phyloP scores from a whole-genome alignment of 2,113 vertebrate species.

The Ia io region DNA sequence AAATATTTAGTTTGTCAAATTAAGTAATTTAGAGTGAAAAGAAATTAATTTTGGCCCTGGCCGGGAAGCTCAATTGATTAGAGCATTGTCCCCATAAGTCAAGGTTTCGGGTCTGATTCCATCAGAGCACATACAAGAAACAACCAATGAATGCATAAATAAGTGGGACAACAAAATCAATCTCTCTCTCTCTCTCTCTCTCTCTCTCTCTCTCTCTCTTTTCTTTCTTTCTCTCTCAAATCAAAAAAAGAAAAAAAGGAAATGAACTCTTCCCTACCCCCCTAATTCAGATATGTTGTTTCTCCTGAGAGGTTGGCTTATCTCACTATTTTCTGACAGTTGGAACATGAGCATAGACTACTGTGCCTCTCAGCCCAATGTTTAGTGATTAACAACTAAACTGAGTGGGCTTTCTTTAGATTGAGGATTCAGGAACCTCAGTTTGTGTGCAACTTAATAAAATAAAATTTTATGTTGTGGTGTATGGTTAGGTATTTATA shows the following conservation, averaged over 20 bases:
- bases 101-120: neutral
- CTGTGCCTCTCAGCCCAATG: neutral
- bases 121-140: neutral
- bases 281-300: neutral
- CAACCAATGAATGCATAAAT: neutral
- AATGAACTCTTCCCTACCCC: neutral
- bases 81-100: neutral
- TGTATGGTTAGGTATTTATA: neutral
- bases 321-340: neutral
- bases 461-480: constrained; percentile 3
- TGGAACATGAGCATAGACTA: neutral
- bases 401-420: neutral
- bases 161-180: neutral
- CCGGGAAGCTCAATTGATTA: neutral
- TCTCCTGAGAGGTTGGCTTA: neutral
- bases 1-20: constrained; percentile 24
- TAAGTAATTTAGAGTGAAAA: constrained; percentile 19
- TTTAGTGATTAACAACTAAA: neutral
- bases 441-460: neutral
- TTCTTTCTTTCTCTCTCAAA: neutral
- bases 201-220: neutral
- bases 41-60: neutral
- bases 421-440: neutral
- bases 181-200: neutral
- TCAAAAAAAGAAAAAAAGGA: neutral